phyloP scores from a whole-genome alignment of 2,888 invertebrate genomes.

The Thumatha senex region DNA sequence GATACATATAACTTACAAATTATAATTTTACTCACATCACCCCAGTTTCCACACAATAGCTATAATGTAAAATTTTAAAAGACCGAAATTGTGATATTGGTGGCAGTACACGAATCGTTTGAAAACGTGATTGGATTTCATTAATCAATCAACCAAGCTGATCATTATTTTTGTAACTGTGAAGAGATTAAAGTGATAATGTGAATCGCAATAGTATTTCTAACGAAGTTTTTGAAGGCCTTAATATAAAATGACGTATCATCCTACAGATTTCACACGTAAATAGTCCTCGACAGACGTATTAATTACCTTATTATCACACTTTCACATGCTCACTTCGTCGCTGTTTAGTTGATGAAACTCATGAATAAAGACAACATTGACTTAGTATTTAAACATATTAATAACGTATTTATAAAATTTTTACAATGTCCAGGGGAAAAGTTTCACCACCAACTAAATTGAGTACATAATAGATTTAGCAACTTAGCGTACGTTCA shows the following conservation, averaged over 20 bases:
- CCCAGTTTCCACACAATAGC: constrained; percentile 6
- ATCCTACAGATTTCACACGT: constrained; percentile 7
- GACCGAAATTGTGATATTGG: constrained; percentile 2
- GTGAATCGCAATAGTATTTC: constrained; percentile 15
- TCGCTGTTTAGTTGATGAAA: constrained; percentile 5
- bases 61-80: background rate
- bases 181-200: constrained; percentile 35
- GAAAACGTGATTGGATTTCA: constrained; percentile 24
- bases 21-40: constrained; percentile 21
- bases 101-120: constrained; percentile 10
- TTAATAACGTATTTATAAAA: background rate
- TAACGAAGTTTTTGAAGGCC: constrained; percentile 17
- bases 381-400: background rate
- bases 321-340: constrained; percentile 10
- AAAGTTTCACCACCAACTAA: no score
- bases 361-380: background rate
- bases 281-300: constrained; percentile 4
- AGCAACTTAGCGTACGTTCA: no score
- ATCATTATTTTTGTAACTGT: constrained; percentile 16
- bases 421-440: no score
- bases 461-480: no score
- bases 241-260: constrained; percentile 1
- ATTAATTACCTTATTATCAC: constrained; percentile 19
- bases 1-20: constrained; percentile 10
- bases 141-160: constrained; percentile 15